Percentiles rank a stretch among this genome's conserved stretches.
These are phyloP conservation scores for Patella ulyssiponensis DNA, from an alignment of 2,888 invertebrate species.

Conservation along the genomic window DNA sequence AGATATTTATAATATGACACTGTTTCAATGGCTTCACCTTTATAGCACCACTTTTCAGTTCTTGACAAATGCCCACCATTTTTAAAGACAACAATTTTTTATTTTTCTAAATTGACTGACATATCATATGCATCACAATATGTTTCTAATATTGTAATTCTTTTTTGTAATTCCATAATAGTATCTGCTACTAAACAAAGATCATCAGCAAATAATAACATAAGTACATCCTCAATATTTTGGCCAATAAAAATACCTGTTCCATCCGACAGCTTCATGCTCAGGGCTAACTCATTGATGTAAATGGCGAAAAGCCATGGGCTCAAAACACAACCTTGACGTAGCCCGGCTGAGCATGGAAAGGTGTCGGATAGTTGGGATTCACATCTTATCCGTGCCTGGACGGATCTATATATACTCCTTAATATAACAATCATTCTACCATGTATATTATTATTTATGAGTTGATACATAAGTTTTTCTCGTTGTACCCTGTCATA, in stretches of 20 bases:
- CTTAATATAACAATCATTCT: not conserved
- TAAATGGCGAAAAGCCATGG: slow-evolving; percentile 5
- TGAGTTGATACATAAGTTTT: not conserved
- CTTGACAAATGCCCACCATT: slow-evolving; percentile 4
- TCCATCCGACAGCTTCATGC: not conserved
- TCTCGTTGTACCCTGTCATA: not conserved
- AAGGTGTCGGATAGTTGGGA: not conserved
- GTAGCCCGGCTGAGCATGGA: not conserved
- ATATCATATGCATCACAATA: slow-evolving; percentile 3
- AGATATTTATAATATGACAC: slow-evolving; percentile 9
- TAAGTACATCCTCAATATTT: not conserved
- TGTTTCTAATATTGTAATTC: slow-evolving; percentile 2
- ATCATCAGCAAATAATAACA: not conserved
- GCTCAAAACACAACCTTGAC: slow-evolving; percentile 4
- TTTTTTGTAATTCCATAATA: not conserved
- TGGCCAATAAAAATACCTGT: not conserved
- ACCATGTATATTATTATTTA: slow-evolving; percentile 4
- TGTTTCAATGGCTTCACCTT: not conserved
- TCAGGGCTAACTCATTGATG: not conserved
- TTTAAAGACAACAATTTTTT: not conserved
- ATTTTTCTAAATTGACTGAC: not conserved
- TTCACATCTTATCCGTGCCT: not conserved
- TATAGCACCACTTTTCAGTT: not conserved
- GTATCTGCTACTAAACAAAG: not conserved
- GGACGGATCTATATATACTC: not conserved